Percentiles rank a stretch among this genome's conserved stretches.
These are phyloP conservation scores for Chionodraco myersi DNA, from an alignment of 2,113 vertebrate genomes.

Conservation along the genomic window DNA sequence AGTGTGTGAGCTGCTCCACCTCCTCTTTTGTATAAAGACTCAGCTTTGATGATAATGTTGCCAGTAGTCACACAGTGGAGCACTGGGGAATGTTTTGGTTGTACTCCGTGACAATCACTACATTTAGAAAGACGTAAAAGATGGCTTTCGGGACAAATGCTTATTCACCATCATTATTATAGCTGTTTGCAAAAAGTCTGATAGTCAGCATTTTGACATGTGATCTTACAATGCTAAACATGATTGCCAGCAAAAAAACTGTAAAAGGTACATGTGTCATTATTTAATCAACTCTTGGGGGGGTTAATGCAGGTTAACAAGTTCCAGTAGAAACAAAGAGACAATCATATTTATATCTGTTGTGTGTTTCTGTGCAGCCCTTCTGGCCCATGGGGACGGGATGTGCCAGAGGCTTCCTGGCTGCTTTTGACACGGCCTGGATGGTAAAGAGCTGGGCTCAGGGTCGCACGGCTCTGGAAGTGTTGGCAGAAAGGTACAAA, in stretches of 20 bases:
- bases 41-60: not conserved
- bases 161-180: no score
- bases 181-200: no score
- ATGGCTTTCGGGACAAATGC: no score
- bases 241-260: no score
- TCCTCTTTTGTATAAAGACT: not conserved
- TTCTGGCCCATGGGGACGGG: constrained; percentile 99
- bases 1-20: not conserved
- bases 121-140: not conserved
- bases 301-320: no score
- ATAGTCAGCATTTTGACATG: no score
- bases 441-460: constrained; percentile 96
- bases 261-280: no score
- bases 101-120: not conserved
- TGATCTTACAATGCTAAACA: no score
- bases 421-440: constrained; percentile 95
- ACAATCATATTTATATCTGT: not conserved
- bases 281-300: no score
- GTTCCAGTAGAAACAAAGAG: no score
- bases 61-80: not conserved
- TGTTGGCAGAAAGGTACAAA: constrained; percentile 93
- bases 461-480: constrained; percentile 87
- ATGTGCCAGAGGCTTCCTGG: constrained; percentile 95
- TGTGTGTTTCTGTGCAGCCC: constrained; percentile 82
- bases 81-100: not conserved